Evolutionary conservation across 2,888 invertebrate species (phyloP), one percentile per base, ranked within the genome.

Genomic region (Nomada lathburiana): DNA sequence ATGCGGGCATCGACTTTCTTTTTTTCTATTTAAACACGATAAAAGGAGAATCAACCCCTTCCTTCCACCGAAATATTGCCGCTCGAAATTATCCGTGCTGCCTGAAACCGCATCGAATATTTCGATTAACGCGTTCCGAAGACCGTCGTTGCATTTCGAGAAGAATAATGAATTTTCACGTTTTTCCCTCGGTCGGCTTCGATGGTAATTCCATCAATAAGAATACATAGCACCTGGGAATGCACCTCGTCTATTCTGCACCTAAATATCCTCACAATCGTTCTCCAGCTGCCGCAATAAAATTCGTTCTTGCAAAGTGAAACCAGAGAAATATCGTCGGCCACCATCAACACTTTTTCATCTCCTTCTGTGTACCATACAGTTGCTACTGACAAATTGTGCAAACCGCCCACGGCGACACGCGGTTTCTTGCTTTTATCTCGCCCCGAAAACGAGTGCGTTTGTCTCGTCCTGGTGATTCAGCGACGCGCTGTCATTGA

Each of bases 351-450:
- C 70, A 23, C 63, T 26, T 71, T 55, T 70, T 64, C 44, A 36
- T 55, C 44, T 47, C 16, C 42, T 57, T 29, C 65, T 50, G 64
- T 16, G 55, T 20, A 3, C 36, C 62, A 70, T 70, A 47, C 59
- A 63, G 44, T 23, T 60, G 55, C 57, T 44, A 52, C 55, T 76
- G 83, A 83, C 83, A 83, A 84, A 84, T 83, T 83, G 83, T 60
- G 70, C 76, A 76, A 75, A 75, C 65, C 65, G 83, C 79, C 80
- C 44, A 26, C 60, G 76, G 83, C 74, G 74, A 83, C 74, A 57
- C 65, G 63, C 67, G 63, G 36, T 36, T 59, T 64, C 59, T 36
- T 52, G 52, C 44, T 44, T 50, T 64, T 53, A n/a, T 53, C 60
- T 50, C 59, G 26, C 26, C 69, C 44, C 60, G 57, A 75, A 70